A percentile compares a stretch with the other conserved stretches of the same genome.
These are phyloP conservation scores for Ophiothrix spiculata DNA, from an alignment of 35 echinoderm and acorn worm species.

Conservation along the genomic window DNA sequence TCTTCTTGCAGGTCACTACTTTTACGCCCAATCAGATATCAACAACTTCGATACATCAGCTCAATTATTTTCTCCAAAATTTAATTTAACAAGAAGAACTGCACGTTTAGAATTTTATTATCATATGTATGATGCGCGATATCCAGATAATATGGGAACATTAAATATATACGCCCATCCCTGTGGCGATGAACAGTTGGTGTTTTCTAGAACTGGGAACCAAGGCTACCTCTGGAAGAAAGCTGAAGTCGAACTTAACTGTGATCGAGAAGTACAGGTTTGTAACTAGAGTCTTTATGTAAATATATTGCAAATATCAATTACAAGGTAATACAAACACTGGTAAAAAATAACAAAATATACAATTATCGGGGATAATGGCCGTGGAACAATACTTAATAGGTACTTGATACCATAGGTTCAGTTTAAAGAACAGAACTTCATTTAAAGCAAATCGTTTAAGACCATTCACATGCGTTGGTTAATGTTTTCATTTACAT, in stretches of 20 bases:
- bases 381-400: neutral
- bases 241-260: neutral
- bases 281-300: neutral
- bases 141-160: constrained; percentile 21
- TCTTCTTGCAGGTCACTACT: constrained; percentile 2
- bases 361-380: neutral
- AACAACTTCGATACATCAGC: neutral
- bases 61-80: neutral
- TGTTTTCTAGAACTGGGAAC: neutral
- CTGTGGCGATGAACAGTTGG: neutral
- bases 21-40: constrained; percentile 25
- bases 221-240: constrained; percentile 18
- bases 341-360: neutral
- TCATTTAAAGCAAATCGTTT: too few species aligned
- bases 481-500: neutral
- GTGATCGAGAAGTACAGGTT: neutral
- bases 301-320: neutral
- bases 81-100: neutral
- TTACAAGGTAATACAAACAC: neutral
- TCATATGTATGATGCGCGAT: constrained; percentile 23
- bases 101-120: constrained; percentile 40
- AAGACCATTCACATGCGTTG: neutral
- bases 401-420: neutral
- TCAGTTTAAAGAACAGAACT: neutral
- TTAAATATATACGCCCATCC: constrained; percentile 19